Evolutionary conservation across 2,797 vertebrate genomes (phyloP), one percentile per base, ranked within the genome.

Genomic region (Notolepis coatsorum): DNA sequence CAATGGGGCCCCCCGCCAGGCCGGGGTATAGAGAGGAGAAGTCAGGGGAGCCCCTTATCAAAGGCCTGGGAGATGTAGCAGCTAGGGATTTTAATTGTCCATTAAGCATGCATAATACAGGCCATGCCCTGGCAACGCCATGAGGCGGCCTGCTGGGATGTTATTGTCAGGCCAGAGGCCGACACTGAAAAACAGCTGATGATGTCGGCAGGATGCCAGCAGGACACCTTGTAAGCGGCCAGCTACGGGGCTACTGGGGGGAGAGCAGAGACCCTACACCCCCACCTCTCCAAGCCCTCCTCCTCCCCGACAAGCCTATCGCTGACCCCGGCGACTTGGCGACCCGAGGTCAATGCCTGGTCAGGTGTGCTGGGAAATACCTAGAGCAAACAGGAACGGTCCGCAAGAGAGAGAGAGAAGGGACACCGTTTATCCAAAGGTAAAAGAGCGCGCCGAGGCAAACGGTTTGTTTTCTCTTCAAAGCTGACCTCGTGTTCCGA

Each of bases 181-280:
- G 84, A 95, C 91, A 94, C 93, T 90, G 94, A 95, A 93, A 96
- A 98, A 96, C 96, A 98, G 96, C 97, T 97, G 96, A 98, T 95
- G 93, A 80, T 93, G 95, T 95, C 93, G 89, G 95, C 94, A 90
- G 91, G 91, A 93, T 87, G 89, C 89, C 94, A 91, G 93, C 91
- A 88, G 94, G 94, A 93, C 91, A 93, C 88, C 96, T 96, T 97
- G 95, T 96, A 95, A 96, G 95, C 91, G 92, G 80, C 72, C 91
- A 92, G 92, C 92, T 87, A 88, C 84, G 88, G 81, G 82, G 53
- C 73, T 84, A 66, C 65, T 41, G 47, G 48, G 71, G 39, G 73
- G 52, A 68, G 63, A 71, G 69, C 61, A 24, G 76, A 85, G 7
- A 84, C 68, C 63, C 68, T 64, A 71, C 55, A 18, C 53, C 69